These are phyloP conservation scores for Apamea crenata DNA, from an alignment of 2,888 invertebrate species.

Conservation along the genomic window DNA sequence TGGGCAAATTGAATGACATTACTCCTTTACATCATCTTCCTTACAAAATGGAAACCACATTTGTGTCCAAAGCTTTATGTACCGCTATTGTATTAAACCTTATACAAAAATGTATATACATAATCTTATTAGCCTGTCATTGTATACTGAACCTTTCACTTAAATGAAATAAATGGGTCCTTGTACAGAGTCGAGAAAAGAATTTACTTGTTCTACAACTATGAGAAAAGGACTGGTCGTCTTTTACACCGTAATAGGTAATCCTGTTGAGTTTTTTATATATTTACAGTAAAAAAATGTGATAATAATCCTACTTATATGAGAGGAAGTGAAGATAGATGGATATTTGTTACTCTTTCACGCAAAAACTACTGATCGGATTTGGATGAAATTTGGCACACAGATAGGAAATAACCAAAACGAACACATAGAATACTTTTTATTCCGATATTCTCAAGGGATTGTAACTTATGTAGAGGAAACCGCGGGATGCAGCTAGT, in stretches of 20 bases:
- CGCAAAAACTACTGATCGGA: no score
- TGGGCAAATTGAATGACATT: not conserved
- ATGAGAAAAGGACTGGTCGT: constrained; percentile 37
- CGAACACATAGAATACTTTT: no score
- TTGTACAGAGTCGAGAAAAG: constrained; percentile 38
- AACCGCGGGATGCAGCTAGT: no score
- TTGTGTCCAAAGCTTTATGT: constrained; percentile 29
- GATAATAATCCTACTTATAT: not conserved
- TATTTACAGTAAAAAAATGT: not conserved
- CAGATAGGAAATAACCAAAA: no score
- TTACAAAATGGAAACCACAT: constrained; percentile 32
- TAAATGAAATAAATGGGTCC: constrained; percentile 52
- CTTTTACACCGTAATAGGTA: constrained; percentile 46
- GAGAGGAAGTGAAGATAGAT: no score
- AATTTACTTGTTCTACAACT: constrained; percentile 63
- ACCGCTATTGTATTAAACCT: constrained; percentile 24
- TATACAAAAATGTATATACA: constrained; percentile 29
- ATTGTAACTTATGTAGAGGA: no score
- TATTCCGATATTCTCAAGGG: no score
- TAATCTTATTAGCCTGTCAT: constrained; percentile 34
- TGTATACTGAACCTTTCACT: constrained; percentile 20
- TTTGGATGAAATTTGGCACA: no score
- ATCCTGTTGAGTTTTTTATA: not conserved
- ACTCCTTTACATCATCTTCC: constrained; percentile 2
- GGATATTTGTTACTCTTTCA: no score